Base-by-base conservation (phyloP, 2,888 invertebrate genomes). In the Didymodactylos carnosus region DNA sequence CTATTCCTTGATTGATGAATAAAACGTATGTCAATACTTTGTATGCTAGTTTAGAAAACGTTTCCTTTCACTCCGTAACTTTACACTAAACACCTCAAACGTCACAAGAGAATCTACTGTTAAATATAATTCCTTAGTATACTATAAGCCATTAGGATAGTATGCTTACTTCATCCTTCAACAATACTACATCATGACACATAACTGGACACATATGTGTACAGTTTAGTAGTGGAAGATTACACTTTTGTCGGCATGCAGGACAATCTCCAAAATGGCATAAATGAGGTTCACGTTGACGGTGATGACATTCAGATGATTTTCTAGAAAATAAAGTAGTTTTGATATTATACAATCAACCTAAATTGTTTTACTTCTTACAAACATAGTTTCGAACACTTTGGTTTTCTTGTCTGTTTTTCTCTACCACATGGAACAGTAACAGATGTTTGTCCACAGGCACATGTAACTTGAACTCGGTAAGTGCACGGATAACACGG, bases 361-460 rank as follows among this genome's bases (percentile, higher is more conserved):
- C 72, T 23, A 70, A 40, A 73, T 71, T 69, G 76, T 75, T 71
- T 76, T 78, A 25, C 16, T 35, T 77, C 83, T 82, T 83, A 88
- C 88, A 86, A 88, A 84, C 93, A 94, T 0, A 84, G 84, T 74
- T 88, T 86, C 75, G 84, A 85, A 80, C 94, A 94, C 79, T 87
- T 88, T 1, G 92, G 92, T 13, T 91, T 90, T 78, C 88, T 89
- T 0, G 89, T 88, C 74, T 87, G 87, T 73, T 82, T 83, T 78
- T 90, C 90, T 75, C 89, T 86, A 0, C 94, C 94, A 83, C 94
- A 95, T 0, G 92, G 91, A 2, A 94, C 91, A 14, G 87, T 88
- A 19, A 91, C 85, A 69, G 87, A 87, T 1, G 91, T 91, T 75
- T 86, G 86, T 69, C 91, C 91, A 82, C 94, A 95, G 74, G 88